phyloP scores from a whole-genome alignment of 1,140 invertebrate genomes.

The Nephotettix cincticeps region DNA sequence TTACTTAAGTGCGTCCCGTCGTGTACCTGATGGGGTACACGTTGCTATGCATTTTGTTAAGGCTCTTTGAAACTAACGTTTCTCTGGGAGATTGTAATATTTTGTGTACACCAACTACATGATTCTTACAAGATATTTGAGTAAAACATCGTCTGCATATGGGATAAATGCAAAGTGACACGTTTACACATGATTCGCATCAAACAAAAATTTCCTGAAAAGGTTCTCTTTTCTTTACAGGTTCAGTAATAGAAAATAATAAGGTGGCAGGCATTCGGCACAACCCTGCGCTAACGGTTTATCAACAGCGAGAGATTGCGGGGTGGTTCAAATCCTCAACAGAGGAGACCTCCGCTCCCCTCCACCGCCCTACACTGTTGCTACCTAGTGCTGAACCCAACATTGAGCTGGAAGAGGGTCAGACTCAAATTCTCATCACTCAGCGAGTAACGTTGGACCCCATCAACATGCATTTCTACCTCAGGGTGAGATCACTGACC shows the following conservation, averaged over 20 bases:
- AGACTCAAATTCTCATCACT: conserved; percentile 77
- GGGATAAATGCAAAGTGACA: no score
- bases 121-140: no score
- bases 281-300: conserved; percentile 81
- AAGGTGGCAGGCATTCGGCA: conserved; percentile 86
- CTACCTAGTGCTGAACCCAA: conserved; percentile 60
- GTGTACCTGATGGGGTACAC: no score
- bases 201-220: no score
- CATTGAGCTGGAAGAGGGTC: conserved; percentile 65
- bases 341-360: conserved; percentile 55
- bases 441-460: conserved; percentile 56
- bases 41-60: no score
- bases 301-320: conserved; percentile 86
- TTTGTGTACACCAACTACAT: not conserved
- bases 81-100: no score
- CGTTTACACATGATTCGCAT: no score
- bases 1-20: no score
- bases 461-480: conserved; percentile 53
- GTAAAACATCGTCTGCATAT: not conserved
- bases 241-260: conserved; percentile 74
- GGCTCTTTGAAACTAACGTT: no score
- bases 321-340: conserved; percentile 81
- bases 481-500: conserved; percentile 47
- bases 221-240: conserved; percentile 23
- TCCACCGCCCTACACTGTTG: conserved; percentile 63